These are phyloP conservation scores for Sinodicranocentrus sp. DNA, from an alignment of 2,888 invertebrate species.

Conservation along the genomic window DNA sequence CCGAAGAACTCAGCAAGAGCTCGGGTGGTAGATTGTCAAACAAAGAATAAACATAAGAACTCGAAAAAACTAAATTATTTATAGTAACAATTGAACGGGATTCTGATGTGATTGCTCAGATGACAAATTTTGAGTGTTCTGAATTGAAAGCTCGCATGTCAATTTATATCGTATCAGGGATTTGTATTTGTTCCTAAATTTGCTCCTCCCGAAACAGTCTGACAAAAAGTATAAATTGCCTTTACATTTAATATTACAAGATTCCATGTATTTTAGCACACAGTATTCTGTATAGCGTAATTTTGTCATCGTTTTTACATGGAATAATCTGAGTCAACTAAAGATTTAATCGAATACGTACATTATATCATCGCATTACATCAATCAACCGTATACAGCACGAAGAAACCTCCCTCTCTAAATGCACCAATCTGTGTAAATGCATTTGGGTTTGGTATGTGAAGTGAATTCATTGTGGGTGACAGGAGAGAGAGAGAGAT, in stretches of 20 bases:
- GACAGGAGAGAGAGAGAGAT: not conserved
- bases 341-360: not conserved
- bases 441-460: not conserved
- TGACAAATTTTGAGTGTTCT: constrained; percentile 54
- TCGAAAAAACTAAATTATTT: not conserved
- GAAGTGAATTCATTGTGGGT: not conserved
- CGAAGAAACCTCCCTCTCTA: constrained; percentile 29
- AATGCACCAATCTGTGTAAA: not conserved
- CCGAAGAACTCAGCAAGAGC: constrained; percentile 38
- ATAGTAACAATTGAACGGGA: not conserved
- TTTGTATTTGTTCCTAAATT: constrained; percentile 51
- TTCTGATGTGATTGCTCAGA: not conserved
- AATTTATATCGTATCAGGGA: constrained; percentile 57
- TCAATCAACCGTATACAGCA: not conserved
- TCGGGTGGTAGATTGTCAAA: constrained; percentile 33
- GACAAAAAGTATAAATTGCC: constrained; percentile 37
- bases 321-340: not conserved
- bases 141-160: constrained; percentile 50
- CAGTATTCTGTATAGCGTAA: constrained; percentile 14
- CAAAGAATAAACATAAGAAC: not conserved
- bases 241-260: constrained; percentile 9
- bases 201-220: constrained; percentile 60
- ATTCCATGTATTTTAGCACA: constrained; percentile 24
- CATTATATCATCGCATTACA: not conserved
- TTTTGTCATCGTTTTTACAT: constrained; percentile 15